Evolutionary conservation across 2,888 invertebrate species (phyloP).

Genomic region (Drosophila basisetae): DNA sequence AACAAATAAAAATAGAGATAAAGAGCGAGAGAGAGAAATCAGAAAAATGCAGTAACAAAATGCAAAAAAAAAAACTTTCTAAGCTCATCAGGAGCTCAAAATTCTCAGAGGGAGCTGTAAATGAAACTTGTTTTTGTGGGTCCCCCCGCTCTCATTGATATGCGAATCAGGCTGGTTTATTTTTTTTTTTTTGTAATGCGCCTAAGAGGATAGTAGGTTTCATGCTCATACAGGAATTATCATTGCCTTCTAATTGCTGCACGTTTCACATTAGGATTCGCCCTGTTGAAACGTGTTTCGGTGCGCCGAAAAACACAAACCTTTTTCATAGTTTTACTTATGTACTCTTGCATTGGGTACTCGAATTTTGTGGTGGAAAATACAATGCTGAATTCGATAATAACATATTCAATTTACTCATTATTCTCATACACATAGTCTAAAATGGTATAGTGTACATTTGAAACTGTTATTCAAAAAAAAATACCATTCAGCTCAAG

Average conservation of each 20-base stretch:
- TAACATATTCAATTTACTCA: not conserved
- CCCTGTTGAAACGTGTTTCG: slow-evolving; percentile 34
- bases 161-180: slow-evolving; percentile 32
- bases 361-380: not conserved
- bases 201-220: slow-evolving; percentile 34
- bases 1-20: not conserved
- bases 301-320: slow-evolving; percentile 4
- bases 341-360: not conserved
- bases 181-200: slow-evolving; percentile 16
- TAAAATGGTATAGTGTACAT: not conserved
- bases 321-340: not conserved
- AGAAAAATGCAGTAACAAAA: slow-evolving; percentile 22
- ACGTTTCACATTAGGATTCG: slow-evolving; percentile 50
- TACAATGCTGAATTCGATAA: not conserved
- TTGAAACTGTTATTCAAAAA: not conserved
- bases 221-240: slow-evolving; percentile 39
- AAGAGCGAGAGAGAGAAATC: not conserved
- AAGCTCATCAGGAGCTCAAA: slow-evolving; percentile 1
- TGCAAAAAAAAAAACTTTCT: slow-evolving; percentile 6
- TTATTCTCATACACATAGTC: not conserved
- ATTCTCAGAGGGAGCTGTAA: slow-evolving; percentile 33
- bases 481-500: not conserved
- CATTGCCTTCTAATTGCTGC: slow-evolving; percentile 54
- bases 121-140: slow-evolving; percentile 26
- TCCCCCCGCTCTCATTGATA: slow-evolving; percentile 49